Base-by-base conservation (phyloP, 1,140 invertebrate species). In the Megalopta genalis region DNA sequence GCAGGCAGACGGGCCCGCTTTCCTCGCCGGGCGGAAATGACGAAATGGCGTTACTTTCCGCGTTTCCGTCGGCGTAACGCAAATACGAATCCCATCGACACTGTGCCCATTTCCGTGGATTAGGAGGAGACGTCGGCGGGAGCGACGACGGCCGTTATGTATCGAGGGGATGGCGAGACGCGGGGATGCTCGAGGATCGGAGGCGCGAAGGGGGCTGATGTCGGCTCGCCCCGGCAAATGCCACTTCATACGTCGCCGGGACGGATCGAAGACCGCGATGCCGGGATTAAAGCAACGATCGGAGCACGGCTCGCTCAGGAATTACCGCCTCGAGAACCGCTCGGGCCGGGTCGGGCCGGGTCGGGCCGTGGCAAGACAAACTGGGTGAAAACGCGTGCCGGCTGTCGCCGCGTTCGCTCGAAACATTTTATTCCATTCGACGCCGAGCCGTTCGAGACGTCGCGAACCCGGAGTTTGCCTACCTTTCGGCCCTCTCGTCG, bases 31-130 rank as follows among this genome's bases (percentile, higher is more conserved):
- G 69, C 85, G 88, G 89, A 90, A 90, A 90, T 88, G 87, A 87
- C 84, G 87, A 89, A 90, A 90, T 84, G 83, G 83, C 87, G 77
- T 89, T 89, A 89, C 87, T 89, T 89, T 86, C 86, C 77, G 72
- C 75, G 69, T 74, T 86, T 89, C 86, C 86, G 86, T 70, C 69
- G 54, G 67, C 77, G 81, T 82, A 85, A 87, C 80, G 81, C 85
- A 83, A 80, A 88, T 83, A 85, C 78, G 74, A 86, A 81, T 83
- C 76, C 69, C 72, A 82, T 85, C 81, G 85, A 88, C 87, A 80
- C 86, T 73, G 69, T 74, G 71, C 68, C 86, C 83, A 88, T 89
- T 89, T 89, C 82, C 87, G 84, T 81, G 81, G 86, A 88, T 89
- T 86, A 88, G 80, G 77, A 78, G 66, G 70, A 80, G 73, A 86